Percentiles rank a stretch among this genome's conserved stretches.
phyloP scores from a whole-genome alignment of 1,140 invertebrate species.

The Cataglyphis hispanica region DNA sequence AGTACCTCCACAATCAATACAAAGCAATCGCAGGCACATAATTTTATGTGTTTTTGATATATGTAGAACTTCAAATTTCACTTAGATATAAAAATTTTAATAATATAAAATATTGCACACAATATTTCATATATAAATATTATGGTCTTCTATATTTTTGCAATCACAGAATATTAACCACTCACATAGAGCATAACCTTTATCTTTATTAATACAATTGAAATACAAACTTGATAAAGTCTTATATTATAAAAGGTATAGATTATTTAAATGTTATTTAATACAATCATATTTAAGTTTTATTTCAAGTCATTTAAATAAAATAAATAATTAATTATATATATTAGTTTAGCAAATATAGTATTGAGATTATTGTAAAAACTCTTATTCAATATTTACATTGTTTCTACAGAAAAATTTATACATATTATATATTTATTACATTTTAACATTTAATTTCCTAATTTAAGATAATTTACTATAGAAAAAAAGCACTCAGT shows the following conservation, averaged over 20 bases:
- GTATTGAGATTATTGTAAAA: background rate
- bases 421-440: too few species aligned
- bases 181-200: background rate
- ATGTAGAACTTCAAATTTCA: background rate
- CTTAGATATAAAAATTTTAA: constrained; percentile 31
- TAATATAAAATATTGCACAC: constrained; percentile 33
- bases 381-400: background rate
- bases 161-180: constrained; percentile 10
- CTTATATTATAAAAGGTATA: background rate
- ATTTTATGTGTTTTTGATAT: constrained; percentile 60
- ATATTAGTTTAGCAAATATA: background rate
- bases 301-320: background rate
- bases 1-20: constrained; percentile 88
- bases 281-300: background rate
- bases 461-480: background rate
- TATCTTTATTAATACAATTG: background rate
- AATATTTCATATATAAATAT: constrained; percentile 40
- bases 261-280: constrained; percentile 19
- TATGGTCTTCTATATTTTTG: constrained; percentile 19
- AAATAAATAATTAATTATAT: background rate
- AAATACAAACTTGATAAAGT: background rate
- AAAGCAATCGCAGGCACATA: constrained; percentile 87
- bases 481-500: background rate
- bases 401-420: constrained; percentile 10
- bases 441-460: background rate